Percentiles rank a stretch among this genome's conserved stretches.
These are phyloP conservation scores for Aviceda subcristata DNA, from an alignment of 2,113 vertebrate genomes.

Conservation along the genomic window DNA sequence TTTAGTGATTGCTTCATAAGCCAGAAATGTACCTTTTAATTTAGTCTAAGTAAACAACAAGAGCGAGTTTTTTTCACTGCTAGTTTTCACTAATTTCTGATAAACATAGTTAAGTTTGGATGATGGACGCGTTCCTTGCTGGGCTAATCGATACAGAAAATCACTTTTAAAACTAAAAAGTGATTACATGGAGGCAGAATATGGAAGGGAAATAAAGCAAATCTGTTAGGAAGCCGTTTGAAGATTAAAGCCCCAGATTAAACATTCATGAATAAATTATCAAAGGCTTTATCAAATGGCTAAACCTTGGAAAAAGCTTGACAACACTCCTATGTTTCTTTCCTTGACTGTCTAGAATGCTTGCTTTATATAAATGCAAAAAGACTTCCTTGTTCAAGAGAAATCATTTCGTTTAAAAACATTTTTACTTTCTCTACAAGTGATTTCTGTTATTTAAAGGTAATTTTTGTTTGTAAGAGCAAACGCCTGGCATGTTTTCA, in stretches of 20 bases:
- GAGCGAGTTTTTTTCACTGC: background rate
- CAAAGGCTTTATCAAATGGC: conserved; percentile 51
- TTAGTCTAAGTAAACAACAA: conserved; percentile 28
- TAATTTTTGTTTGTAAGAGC: background rate
- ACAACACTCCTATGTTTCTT: background rate
- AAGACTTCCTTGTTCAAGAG: conserved; percentile 13
- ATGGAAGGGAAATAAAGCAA: conserved; percentile 48
- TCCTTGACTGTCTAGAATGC: background rate
- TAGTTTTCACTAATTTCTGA: conserved; percentile 19
- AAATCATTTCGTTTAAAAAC: conserved; percentile 15
- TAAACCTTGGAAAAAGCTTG: conserved; percentile 20
- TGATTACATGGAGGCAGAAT: background rate
- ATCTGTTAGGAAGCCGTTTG: conserved; percentile 32
- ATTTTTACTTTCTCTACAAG: background rate
- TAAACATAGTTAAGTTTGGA: conserved; percentile 7
- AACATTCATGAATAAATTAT: conserved; percentile 61
- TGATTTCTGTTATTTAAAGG: conserved; percentile 26
- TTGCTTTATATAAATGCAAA: conserved; percentile 18
- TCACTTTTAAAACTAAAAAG: conserved; percentile 4
- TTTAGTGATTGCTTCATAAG: background rate
- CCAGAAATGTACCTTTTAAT: conserved; percentile 40
- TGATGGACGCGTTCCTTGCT: conserved; percentile 31
- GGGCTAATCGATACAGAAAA: conserved; percentile 40
- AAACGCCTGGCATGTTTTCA: background rate
- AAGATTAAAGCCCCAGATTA: conserved; percentile 59